Evolutionary conservation across 2,113 vertebrate genomes (phyloP).

Genomic region (Cisticola juncidis): DNA sequence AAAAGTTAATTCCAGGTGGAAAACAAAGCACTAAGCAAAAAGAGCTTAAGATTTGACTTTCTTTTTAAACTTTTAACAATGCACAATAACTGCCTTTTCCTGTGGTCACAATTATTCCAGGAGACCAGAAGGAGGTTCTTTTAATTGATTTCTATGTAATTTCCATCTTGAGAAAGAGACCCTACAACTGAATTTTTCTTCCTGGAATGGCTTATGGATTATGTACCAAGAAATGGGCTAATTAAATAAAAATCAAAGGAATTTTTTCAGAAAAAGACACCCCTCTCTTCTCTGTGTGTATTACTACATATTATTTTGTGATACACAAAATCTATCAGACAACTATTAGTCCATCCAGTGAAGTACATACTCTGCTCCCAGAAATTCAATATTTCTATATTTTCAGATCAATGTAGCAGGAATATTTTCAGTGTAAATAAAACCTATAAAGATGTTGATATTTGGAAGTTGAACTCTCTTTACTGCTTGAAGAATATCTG

Average conservation of each 20-base stretch:
- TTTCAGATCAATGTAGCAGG: background rate
- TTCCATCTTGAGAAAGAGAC: background rate
- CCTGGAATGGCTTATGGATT: background rate
- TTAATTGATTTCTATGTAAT: background rate
- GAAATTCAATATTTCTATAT: background rate
- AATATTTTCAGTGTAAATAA: background rate
- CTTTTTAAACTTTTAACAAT: background rate
- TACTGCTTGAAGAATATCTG: background rate
- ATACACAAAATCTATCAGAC: background rate
- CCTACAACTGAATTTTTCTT: slow-evolving; percentile 7
- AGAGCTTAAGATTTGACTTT: background rate
- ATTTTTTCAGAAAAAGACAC: background rate
- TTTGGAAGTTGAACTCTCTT: background rate
- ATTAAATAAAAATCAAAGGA: slow-evolving; percentile 9
- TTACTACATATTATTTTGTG: background rate
- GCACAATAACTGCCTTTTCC: slow-evolving; percentile 18
- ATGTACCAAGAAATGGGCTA: background rate
- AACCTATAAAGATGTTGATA: background rate
- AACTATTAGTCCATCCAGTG: background rate
- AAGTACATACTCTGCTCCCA: background rate
- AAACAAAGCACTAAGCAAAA: slow-evolving; percentile 9
- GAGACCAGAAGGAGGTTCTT: background rate
- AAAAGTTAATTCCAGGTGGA: slow-evolving; percentile 7
- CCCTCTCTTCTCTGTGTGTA: background rate
- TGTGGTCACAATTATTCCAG: background rate